Conservation (phyloP, 2,888 invertebrate genomes). For the Drosophila falleni region DNA sequence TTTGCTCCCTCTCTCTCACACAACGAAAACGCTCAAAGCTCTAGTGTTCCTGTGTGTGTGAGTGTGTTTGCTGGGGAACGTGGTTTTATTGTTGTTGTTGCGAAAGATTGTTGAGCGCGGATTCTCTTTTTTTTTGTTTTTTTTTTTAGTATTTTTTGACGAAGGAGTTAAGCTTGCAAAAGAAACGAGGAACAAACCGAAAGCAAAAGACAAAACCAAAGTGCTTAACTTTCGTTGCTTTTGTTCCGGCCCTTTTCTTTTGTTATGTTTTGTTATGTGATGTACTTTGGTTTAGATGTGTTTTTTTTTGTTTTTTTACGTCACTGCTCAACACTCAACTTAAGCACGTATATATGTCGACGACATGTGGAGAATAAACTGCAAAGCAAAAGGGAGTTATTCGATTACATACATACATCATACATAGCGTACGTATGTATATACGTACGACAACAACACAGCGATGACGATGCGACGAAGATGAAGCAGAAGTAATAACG, state of each 20-base stretch:
- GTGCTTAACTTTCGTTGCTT: slow-evolving; percentile 60
- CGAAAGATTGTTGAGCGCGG: slow-evolving; percentile 62
- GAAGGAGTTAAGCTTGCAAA: slow-evolving; percentile 49
- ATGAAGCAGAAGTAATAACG: slow-evolving; percentile 28
- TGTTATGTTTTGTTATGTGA: slow-evolving; percentile 39
- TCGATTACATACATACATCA: slow-evolving; percentile 36
- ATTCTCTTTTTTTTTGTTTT: slow-evolving; percentile 46
- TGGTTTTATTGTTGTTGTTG: slow-evolving; percentile 35
- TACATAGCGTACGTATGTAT: slow-evolving; percentile 1
- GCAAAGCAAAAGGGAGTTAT: slow-evolving; percentile 67
- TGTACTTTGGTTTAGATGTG: slow-evolving; percentile 53
- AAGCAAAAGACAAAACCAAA: slow-evolving; percentile 59
- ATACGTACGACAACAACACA: slow-evolving; percentile 27
- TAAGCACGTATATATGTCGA: slow-evolving; percentile 73
- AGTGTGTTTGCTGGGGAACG: slow-evolving; percentile 33
- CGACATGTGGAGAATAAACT: slow-evolving; percentile 75
- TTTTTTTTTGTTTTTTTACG: slow-evolving; percentile 38
- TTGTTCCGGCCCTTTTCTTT: slow-evolving; percentile 56
- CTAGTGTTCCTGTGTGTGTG: slow-evolving; percentile 29
- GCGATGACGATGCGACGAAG: slow-evolving; percentile 14
- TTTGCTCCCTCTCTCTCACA: slow-evolving; percentile 31
- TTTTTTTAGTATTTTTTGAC: slow-evolving; percentile 24
- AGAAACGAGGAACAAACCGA: slow-evolving; percentile 54
- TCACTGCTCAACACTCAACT: slow-evolving; percentile 64
- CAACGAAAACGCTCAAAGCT: slow-evolving; percentile 17